phyloP scores from a whole-genome alignment of 1,140 invertebrate species.

The Steinernema feltiae region DNA sequence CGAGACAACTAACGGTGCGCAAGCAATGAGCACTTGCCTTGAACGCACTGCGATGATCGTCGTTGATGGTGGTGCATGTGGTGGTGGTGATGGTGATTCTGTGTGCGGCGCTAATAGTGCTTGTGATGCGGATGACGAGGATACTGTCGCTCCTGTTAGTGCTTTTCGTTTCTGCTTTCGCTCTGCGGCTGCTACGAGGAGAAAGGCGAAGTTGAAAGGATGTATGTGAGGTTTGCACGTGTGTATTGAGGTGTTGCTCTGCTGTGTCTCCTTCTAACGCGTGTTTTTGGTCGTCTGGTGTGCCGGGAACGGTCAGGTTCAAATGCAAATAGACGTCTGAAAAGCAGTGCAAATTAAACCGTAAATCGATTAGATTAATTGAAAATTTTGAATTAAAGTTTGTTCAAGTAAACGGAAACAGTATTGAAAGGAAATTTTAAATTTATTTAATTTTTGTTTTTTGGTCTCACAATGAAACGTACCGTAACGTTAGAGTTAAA shows the following conservation, averaged over 20 bases:
- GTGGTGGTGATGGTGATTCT: not conserved
- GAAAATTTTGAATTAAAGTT: too few relatives aligned
- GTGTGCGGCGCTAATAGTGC: not conserved
- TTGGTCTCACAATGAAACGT: too few relatives aligned
- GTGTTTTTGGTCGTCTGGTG: not conserved
- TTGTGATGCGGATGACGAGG: not conserved
- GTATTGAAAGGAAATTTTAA: too few relatives aligned
- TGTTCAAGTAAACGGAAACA: too few relatives aligned
- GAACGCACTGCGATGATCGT: not conserved
- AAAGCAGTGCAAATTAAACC: too few relatives aligned
- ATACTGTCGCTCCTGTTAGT: not conserved
- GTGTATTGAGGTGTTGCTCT: not conserved
- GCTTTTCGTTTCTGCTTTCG: conserved; percentile 3
- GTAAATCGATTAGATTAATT: too few relatives aligned
- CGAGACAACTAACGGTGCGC: not conserved
- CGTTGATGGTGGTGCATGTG: not conserved
- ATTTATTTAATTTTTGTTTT: too few relatives aligned
- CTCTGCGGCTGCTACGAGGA: not conserved
- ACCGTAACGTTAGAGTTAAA: too few relatives aligned
- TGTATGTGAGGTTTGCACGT: conserved; percentile 13
- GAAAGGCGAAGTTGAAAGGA: not conserved
- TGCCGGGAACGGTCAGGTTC: too few relatives aligned
- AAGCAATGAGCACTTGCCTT: not conserved
- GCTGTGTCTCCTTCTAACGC: not conserved
- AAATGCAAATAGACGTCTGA: too few relatives aligned